phyloP scores from a whole-genome alignment of 2,113 vertebrate genomes.

The Eptesicus fuscus region DNA sequence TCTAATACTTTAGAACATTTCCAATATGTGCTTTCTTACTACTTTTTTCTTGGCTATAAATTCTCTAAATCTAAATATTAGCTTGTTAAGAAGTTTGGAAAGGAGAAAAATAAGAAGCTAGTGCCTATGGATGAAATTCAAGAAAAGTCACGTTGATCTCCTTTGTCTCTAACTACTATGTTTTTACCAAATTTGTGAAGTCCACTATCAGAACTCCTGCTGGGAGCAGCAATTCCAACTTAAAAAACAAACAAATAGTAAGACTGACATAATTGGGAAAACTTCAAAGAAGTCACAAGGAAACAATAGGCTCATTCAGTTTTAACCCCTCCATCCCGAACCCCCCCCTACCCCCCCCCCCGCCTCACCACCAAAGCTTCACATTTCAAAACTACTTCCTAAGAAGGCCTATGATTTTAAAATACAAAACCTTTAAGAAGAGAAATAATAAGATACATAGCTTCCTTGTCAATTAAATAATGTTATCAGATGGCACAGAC shows the following conservation, averaged over 20 bases:
- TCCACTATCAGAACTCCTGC: not conserved
- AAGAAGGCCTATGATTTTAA: not conserved
- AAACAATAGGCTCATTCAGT: not conserved
- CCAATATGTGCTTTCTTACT: not conserved
- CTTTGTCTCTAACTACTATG: not conserved
- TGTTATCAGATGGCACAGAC: not conserved
- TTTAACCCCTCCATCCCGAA: not conserved
- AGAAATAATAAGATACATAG: not conserved
- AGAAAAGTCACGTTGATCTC: not conserved
- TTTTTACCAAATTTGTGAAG: not conserved
- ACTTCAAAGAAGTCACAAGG: not conserved
- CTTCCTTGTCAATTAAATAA: not conserved
- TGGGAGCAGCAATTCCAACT: not conserved
- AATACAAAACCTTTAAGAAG: not conserved
- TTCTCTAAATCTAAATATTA: slow-evolving; percentile 8
- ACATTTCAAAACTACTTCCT: not conserved
- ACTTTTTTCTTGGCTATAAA: not conserved
- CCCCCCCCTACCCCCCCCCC: too few relatives aligned
- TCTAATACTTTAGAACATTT: not conserved
- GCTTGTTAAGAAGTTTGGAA: not conserved
- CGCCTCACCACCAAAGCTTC: not conserved
- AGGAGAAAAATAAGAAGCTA: not conserved
- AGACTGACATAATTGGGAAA: not conserved
- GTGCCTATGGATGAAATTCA: not conserved
- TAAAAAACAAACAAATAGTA: not conserved